These are phyloP conservation scores for Metopolophium dirhodum DNA, from an alignment of 1,140 invertebrate species.

Conservation along the genomic window DNA sequence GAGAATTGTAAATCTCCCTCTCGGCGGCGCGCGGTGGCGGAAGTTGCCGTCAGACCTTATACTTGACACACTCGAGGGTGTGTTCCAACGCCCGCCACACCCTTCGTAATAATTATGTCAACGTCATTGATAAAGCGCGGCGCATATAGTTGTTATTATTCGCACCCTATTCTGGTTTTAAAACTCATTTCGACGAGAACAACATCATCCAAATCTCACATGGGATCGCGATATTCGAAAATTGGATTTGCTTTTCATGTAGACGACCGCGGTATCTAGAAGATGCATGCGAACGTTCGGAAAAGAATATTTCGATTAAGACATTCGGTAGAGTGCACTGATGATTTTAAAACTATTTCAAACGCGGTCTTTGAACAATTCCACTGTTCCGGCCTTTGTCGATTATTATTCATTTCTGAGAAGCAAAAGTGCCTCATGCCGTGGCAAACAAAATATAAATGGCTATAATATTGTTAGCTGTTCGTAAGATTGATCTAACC, in stretches of 20 bases:
- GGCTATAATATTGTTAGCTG: not conserved
- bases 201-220: not conserved
- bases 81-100: not conserved
- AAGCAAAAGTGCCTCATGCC: not conserved
- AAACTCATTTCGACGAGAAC: not conserved
- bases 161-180: not conserved
- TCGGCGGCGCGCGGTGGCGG: not conserved
- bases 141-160: not conserved
- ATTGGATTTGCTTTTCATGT: not conserved
- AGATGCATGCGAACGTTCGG: not conserved
- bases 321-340: not conserved
- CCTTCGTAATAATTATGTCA: conserved; percentile 8
- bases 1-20: not conserved
- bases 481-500: not conserved
- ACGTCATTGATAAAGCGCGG: not conserved
- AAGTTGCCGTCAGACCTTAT: not conserved
- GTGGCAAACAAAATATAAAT: not conserved
- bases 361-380: not conserved
- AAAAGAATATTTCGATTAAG: not conserved
- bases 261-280: not conserved
- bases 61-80: not conserved
- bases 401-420: not conserved
- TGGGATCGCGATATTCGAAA: not conserved
- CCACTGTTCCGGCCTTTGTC: not conserved
- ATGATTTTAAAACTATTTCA: not conserved